A percentile compares a stretch with the other conserved stretches of the same genome.
Evolutionary conservation across 2,797 vertebrate genomes (phyloP).

Genomic region (Pangasius larnaudii): DNA sequence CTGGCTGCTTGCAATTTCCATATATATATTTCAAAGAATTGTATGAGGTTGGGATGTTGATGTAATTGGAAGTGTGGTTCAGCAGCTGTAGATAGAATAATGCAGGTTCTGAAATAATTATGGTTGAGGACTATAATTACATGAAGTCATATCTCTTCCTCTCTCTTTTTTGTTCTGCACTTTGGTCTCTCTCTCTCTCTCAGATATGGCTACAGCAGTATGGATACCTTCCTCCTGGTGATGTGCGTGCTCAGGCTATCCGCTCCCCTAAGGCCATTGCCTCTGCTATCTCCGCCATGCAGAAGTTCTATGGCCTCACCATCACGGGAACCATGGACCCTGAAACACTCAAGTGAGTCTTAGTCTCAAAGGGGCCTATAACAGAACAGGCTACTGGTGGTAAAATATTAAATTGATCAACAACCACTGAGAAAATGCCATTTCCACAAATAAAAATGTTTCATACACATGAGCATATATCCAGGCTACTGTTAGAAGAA

Average conservation of each 20-base stretch:
- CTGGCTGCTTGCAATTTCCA: not conserved
- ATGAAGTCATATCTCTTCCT: conserved; percentile 25
- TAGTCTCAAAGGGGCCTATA: not conserved
- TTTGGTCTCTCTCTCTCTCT: conserved; percentile 23
- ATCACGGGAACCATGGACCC: conserved; percentile 83
- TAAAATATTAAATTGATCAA: not conserved
- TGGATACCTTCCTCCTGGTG: conserved; percentile 90
- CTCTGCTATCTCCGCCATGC: conserved; percentile 85
- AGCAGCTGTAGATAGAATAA: not conserved
- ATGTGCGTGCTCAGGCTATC: conserved; percentile 84
- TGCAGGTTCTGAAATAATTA: conserved; percentile 19
- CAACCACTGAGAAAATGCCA: not conserved
- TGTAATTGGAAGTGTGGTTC: not conserved
- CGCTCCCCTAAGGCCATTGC: conserved; percentile 84
- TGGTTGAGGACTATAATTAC: conserved; percentile 29
- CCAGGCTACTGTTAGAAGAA: not conserved
- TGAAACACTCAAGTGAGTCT: conserved; percentile 83
- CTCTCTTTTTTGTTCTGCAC: not conserved
- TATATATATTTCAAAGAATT: not conserved
- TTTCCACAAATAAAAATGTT: not conserved
- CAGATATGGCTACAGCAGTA: conserved; percentile 92
- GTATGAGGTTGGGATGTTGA: conserved; percentile 2
- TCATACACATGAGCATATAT: not conserved
- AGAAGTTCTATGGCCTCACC: conserved; percentile 86
- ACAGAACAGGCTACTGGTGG: not conserved